These are phyloP conservation scores for Leguminivora glycinivorella DNA, from an alignment of 1,140 invertebrate species.

Conservation along the genomic window DNA sequence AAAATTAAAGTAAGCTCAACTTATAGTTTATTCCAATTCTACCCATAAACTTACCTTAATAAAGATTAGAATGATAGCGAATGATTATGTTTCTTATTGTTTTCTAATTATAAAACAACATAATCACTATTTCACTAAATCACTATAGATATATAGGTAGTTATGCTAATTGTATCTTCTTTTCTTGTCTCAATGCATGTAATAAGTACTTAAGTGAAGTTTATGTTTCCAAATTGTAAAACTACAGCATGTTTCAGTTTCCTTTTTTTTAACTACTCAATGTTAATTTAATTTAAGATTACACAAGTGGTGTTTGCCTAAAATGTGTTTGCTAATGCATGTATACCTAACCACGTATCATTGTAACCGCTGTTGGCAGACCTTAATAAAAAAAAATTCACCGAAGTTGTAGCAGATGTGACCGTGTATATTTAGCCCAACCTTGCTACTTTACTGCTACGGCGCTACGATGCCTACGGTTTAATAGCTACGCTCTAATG, in stretches of 20 bases:
- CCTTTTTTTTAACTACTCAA: too few species aligned
- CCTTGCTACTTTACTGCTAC: slow-evolving; percentile 3
- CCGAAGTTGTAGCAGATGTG: neutral
- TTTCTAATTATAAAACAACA: neutral
- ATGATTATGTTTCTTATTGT: neutral
- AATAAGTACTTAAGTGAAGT: too few species aligned
- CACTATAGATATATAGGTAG: too few species aligned
- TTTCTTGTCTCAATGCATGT: too few species aligned
- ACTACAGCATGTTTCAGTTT: too few species aligned
- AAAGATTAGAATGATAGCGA: neutral
- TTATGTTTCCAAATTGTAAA: too few species aligned
- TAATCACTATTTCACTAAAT: neutral
- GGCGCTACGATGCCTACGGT: slow-evolving; percentile 3
- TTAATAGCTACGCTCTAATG: slow-evolving; percentile 16
- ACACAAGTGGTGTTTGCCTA: too few species aligned
- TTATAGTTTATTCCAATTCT: neutral
- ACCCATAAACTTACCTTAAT: neutral
- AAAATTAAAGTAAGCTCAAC: neutral
- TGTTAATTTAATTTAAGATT: too few species aligned
- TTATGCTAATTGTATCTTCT: too few species aligned
- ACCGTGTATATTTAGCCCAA: neutral
- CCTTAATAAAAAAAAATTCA: neutral
- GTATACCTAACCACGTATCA: too few species aligned
- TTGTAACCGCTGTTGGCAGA: too few species aligned
- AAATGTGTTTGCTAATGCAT: too few species aligned